phyloP scores from a whole-genome alignment of 2,888 invertebrate species.

The Spilosoma lubricipeda region DNA sequence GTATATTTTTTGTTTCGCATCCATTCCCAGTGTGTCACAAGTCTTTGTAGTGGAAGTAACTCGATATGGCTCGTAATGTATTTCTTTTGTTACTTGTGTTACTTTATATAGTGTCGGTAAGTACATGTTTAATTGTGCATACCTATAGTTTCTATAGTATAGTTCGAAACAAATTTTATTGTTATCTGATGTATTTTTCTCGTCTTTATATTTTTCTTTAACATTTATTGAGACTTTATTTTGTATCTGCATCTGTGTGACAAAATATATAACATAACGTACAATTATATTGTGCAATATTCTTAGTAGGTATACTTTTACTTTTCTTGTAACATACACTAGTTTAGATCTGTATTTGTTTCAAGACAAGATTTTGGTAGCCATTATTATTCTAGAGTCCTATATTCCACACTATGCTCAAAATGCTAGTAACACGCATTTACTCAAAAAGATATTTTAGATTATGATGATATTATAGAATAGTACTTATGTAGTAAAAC shows the following conservation, averaged over 20 bases:
- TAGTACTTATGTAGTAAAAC: neutral
- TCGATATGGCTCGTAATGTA: constrained; percentile 58
- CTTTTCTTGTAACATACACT: neutral
- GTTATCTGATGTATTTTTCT: too few species aligned
- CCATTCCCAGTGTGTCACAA: constrained; percentile 48
- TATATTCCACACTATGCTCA: neutral
- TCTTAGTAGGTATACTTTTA: too few species aligned
- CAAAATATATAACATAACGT: too few species aligned
- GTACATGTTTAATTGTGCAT: constrained; percentile 22
- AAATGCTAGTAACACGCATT: neutral
- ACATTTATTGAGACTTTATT: too few species aligned
- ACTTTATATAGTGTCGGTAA: constrained; percentile 47
- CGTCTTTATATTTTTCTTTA: too few species aligned
- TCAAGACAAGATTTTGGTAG: neutral
- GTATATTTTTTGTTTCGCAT: constrained; percentile 47
- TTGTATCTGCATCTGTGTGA: too few species aligned
- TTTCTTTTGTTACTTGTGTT: constrained; percentile 49
- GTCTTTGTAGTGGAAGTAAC: constrained; percentile 47
- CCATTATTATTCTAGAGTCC: neutral
- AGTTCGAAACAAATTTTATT: neutral
- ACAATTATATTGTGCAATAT: too few species aligned
- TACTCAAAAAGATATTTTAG: neutral
- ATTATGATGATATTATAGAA: neutral
- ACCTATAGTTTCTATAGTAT: neutral
- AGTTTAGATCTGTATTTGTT: neutral